phyloP scores from a whole-genome alignment of 2,888 invertebrate species.

The Trypoxylon attenuatum region DNA sequence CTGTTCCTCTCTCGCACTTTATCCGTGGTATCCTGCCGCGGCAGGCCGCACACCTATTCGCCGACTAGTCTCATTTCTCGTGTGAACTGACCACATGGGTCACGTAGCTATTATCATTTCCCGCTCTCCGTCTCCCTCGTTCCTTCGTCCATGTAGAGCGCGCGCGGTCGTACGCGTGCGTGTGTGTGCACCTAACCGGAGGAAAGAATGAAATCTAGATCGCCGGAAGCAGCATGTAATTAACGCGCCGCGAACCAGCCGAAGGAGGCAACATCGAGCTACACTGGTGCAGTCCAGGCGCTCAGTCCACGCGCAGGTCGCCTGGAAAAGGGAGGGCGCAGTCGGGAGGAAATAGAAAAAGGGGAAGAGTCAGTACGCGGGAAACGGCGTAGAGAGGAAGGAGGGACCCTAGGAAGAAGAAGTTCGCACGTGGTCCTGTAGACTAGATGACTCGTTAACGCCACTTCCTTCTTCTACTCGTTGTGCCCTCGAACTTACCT shows the following conservation, averaged over 20 bases:
- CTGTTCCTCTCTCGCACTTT: neutral
- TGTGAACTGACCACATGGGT: conserved; percentile 75
- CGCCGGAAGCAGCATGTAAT: conserved; percentile 74
- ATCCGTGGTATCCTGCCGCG: conserved; percentile 5
- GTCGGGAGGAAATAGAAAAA: conserved; percentile 26
- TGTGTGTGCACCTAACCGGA: conserved; percentile 63
- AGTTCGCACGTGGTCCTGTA: conserved; percentile 58
- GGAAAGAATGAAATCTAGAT: conserved; percentile 75
- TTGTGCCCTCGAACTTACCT: neutral
- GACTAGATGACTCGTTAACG: conserved; percentile 28
- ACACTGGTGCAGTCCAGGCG: conserved; percentile 9
- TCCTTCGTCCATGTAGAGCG: neutral
- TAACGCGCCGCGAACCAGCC: conserved; percentile 67
- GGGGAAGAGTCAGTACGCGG: neutral
- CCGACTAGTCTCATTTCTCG: conserved; percentile 69
- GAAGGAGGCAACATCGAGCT: conserved; percentile 43
- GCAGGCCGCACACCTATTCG: conserved; percentile 6
- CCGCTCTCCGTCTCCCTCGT: conserved; percentile 52
- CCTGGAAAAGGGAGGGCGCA: conserved; percentile 8
- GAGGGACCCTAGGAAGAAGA: conserved; percentile 21
- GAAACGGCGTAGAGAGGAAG: conserved; percentile 6
- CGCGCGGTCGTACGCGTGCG: no score
- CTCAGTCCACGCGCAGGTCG: conserved; percentile 33
- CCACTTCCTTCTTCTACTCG: conserved; percentile 1
- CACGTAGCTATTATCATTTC: conserved; percentile 75